These are phyloP conservation scores for Etheostoma nigrum DNA, from an alignment of 2,797 vertebrate genomes.

Conservation along the genomic window DNA sequence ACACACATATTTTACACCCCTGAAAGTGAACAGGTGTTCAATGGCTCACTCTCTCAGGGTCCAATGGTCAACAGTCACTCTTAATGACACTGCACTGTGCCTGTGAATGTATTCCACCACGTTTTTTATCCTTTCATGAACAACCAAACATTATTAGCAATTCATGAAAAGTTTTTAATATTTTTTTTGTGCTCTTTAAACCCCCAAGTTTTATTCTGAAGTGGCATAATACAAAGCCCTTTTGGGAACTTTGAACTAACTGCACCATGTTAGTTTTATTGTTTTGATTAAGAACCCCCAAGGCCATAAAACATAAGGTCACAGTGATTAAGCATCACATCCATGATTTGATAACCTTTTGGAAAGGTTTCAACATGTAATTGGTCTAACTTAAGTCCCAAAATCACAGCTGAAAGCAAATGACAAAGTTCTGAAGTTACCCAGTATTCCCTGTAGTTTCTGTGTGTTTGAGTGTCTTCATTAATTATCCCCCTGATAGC, in stretches of 20 bases:
- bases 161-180: not conserved
- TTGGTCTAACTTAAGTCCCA: not conserved
- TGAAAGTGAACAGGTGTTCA: conserved; percentile 86
- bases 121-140: not conserved
- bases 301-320: conserved; percentile 35
- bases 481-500: conserved; percentile 59
- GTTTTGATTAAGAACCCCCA: conserved; percentile 36
- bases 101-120: not conserved
- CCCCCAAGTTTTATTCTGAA: not conserved
- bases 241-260: not conserved
- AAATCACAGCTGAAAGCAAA: not conserved
- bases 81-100: conserved; percentile 11
- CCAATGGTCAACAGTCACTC: conserved; percentile 75
- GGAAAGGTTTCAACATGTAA: conserved; percentile 12
- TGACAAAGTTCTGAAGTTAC: conserved; percentile 26
- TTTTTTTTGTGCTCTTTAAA: not conserved
- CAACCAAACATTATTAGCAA: no score
- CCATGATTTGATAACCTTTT: conserved; percentile 23
- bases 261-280: conserved; percentile 28
- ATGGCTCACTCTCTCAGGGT: conserved; percentile 74
- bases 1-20: conserved; percentile 67
- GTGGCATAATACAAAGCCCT: not conserved
- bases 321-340: conserved; percentile 16
- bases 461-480: conserved; percentile 55
- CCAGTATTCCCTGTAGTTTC: conserved; percentile 2